A percentile compares a stretch with the other conserved stretches of the same genome.
phyloP scores from a whole-genome alignment of 2,113 vertebrate species.

The Eublepharis macularius region DNA sequence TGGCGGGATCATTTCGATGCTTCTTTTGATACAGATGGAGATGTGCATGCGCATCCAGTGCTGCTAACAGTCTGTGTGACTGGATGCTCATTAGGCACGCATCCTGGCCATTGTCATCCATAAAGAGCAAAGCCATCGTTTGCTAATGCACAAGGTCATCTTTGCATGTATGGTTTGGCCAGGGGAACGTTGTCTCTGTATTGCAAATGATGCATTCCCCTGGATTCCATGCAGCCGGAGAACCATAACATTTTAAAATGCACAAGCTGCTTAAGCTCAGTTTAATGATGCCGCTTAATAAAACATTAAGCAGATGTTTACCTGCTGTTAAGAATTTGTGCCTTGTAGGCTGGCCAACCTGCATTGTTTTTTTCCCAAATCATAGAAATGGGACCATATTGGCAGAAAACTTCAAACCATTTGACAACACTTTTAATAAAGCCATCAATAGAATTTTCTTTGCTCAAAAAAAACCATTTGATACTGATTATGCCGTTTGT shows the following conservation, averaged over 20 bases:
- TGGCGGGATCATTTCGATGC: background rate
- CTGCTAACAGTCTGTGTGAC: background rate
- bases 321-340: slow-evolving; percentile 51
- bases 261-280: slow-evolving; percentile 20
- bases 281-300: slow-evolving; percentile 36
- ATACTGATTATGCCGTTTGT: slow-evolving; percentile 74
- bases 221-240: background rate
- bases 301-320: slow-evolving; percentile 58
- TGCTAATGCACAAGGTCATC: background rate
- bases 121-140: slow-evolving; percentile 15
- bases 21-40: no score
- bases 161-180: background rate
- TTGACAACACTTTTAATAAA: slow-evolving; percentile 78
- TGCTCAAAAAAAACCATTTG: slow-evolving; percentile 71
- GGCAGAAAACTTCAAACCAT: slow-evolving; percentile 68
- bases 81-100: background rate
- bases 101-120: background rate
- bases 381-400: slow-evolving; percentile 64
- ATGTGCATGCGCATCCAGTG: background rate
- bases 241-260: background rate
- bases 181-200: background rate
- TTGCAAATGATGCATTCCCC: background rate
- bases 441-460: slow-evolving; percentile 73
- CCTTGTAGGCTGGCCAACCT: slow-evolving; percentile 57
- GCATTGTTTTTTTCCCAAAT: slow-evolving; percentile 29